Evolutionary conservation across 2,888 invertebrate genomes (phyloP).

Genomic region (Drosophila histrio): DNA sequence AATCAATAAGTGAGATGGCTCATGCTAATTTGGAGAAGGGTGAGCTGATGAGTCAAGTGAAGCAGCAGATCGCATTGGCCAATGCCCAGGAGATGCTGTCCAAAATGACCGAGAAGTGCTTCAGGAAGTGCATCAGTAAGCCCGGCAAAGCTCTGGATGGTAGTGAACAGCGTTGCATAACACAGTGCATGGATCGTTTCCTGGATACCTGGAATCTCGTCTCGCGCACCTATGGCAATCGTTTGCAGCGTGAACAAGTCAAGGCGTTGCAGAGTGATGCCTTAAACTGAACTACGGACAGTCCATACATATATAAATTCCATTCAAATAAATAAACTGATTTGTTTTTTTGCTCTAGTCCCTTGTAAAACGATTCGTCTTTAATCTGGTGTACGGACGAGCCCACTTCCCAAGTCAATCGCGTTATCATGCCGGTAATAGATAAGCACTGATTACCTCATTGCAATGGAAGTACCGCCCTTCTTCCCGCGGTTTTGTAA

Average conservation of each 20-base stretch:
- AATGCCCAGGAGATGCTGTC: conserved; percentile 94
- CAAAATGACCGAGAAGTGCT: conserved; percentile 99
- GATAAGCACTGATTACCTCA: conserved; percentile 45
- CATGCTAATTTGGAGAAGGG: conserved; percentile 90
- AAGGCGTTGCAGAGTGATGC: conserved; percentile 21
- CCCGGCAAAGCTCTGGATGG: conserved; percentile 95
- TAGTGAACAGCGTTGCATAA: conserved; percentile 94
- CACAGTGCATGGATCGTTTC: conserved; percentile 99
- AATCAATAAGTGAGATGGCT: conserved; percentile 38
- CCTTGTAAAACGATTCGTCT: background rate
- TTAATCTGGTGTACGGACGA: conserved; percentile 2
- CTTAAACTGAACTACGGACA: conserved; percentile 17
- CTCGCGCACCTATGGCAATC: conserved; percentile 93
- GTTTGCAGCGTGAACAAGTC: conserved; percentile 90
- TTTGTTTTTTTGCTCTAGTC: background rate
- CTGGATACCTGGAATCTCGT: conserved; percentile 98
- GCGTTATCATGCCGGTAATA: conserved; percentile 32
- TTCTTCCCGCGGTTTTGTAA: conserved; percentile 10
- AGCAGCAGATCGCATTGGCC: conserved; percentile 96
- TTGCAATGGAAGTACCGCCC: conserved; percentile 10
- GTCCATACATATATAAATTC: background rate
- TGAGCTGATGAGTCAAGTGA: conserved; percentile 96
- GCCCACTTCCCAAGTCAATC: background rate
- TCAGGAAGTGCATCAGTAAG: conserved; percentile 95
- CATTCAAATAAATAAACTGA: conserved; percentile 2